Evolutionary conservation across 2,113 vertebrate genomes (phyloP).

Genomic region (Neotoma lepida): DNA sequence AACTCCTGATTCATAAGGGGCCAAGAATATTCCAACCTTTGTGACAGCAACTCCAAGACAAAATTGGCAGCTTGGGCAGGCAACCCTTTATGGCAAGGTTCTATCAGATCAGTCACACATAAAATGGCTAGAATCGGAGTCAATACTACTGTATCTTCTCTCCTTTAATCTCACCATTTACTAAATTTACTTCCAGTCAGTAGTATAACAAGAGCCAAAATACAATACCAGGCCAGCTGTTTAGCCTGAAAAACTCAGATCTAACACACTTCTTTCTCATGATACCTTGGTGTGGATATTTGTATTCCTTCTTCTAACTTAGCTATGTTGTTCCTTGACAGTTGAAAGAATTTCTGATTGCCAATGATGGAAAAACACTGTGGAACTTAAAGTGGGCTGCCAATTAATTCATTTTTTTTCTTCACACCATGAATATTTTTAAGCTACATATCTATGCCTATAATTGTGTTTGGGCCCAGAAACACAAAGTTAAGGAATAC

Average conservation of each 20-base stretch:
- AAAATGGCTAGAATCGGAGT: not conserved
- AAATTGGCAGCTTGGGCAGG: not conserved
- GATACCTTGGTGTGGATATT: not conserved
- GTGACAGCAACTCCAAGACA: not conserved
- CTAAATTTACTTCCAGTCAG: not conserved
- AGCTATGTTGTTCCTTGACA: not conserved
- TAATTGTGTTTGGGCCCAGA: not conserved
- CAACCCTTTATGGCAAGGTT: not conserved
- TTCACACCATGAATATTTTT: not conserved
- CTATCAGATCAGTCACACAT: not conserved
- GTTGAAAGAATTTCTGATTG: not conserved
- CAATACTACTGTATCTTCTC: not conserved
- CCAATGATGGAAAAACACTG: not conserved
- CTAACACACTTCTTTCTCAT: not conserved
- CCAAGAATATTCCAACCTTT: not conserved
- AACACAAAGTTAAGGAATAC: not conserved
- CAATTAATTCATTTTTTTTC: not conserved
- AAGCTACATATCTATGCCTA: not conserved
- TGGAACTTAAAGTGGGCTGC: not conserved
- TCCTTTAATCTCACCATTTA: not conserved
- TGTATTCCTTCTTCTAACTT: constrained; percentile 11
- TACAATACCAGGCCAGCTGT: not conserved
- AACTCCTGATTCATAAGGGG: not conserved
- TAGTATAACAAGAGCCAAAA: not conserved
- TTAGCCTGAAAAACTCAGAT: not conserved